These are phyloP conservation scores for Stegana nigrithorax DNA, from an alignment of 2,888 invertebrate species.

Conservation along the genomic window DNA sequence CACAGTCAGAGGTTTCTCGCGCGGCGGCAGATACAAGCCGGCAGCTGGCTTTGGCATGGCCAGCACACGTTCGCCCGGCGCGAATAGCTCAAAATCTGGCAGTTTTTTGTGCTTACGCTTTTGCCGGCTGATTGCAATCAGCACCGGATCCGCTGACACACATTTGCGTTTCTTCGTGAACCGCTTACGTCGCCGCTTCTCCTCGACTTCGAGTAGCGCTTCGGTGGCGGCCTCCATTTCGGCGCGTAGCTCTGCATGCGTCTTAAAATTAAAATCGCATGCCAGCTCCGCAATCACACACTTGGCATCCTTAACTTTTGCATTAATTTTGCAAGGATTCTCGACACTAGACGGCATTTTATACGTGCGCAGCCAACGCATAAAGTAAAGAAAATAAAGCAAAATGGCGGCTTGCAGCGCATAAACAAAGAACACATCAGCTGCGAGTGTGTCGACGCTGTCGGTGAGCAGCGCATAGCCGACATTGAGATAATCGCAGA, in stretches of 20 bases:
- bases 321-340: too few species aligned
- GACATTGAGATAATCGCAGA: background rate
- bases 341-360: conserved; percentile 16
- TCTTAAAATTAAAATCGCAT: conserved; percentile 58
- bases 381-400: conserved; percentile 54
- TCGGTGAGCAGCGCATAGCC: background rate
- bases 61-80: conserved; percentile 44
- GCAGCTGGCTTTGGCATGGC: conserved; percentile 25
- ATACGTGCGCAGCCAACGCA: conserved; percentile 51
- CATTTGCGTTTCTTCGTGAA: conserved; percentile 63
- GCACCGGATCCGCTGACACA: conserved; percentile 65
- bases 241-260: conserved; percentile 51
- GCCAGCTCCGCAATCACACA: conserved; percentile 44
- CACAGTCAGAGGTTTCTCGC: conserved; percentile 46
- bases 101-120: conserved; percentile 34
- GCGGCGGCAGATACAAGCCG: conserved; percentile 38
- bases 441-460: conserved; percentile 36
- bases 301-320: conserved; percentile 7
- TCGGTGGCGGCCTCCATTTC: conserved; percentile 51
- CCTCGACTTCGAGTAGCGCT: conserved; percentile 59
- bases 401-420: conserved; percentile 47
- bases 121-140: conserved; percentile 53
- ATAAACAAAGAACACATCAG: conserved; percentile 55
- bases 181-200: conserved; percentile 59
- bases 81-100: conserved; percentile 43